Base-by-base conservation (phyloP, 2,888 invertebrate genomes). In the Phragmatobia fuliginosa region DNA sequence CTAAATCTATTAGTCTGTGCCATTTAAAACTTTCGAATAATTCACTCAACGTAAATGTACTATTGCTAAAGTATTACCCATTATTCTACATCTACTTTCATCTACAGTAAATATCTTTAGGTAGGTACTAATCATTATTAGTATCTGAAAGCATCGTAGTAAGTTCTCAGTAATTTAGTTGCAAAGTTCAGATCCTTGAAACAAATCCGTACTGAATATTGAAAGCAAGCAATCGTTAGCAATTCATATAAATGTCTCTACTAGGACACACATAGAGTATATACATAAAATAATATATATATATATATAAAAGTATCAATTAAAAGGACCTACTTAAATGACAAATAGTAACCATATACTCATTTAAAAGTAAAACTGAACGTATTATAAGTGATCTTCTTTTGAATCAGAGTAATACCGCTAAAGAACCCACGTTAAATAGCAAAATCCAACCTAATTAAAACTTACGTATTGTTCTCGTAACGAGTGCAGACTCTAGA, bases 221-320 rank as follows among this genome's bases (percentile, higher is more conserved):
- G n/a, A 52, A 68, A 64, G 58, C 63, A 45, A 68, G 62, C n/a
- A 45, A 62, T 66, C 67, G 61, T 70, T 77, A 70, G 61, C 76
- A 70, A 76, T 76, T 66, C 66, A 73, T 73, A 71, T 67, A 16
- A 36, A 62, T 71, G 75, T 77, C 14, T 31, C 3, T 36, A 31
- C 31, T 62, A 28, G 7, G 6, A 10, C 18, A 59, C 14, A 7
- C 3, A 14, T 31, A 10, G n/a, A 49, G 41, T 63, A 66, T 62
- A 49, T 33, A 33, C 7, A 38, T 2, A 38, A 38, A 11, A 38
- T 38, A 38, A 18, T 0, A 16, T 38, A 38, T 16, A 16, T 16
- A 3, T 41, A 41, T 38, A 60, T 28, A 11, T 60, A 62, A 58
- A 78, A 71, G 62, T 69, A 73, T 71, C 41, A 68, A 68, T 66